These are phyloP conservation scores for Catharus fuscescens DNA, from an alignment of 2,113 vertebrate species.

Conservation along the genomic window DNA sequence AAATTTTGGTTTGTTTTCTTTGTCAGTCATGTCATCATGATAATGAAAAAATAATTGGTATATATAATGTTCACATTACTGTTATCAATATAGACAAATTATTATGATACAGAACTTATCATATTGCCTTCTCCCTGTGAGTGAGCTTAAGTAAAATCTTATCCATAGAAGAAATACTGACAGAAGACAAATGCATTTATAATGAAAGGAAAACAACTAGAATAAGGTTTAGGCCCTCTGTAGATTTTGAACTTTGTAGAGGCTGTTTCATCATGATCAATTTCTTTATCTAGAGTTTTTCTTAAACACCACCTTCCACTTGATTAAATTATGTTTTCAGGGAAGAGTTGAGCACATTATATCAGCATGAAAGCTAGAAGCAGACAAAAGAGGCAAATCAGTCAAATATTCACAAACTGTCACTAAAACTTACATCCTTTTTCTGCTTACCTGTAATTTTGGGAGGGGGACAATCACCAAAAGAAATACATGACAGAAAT, in stretches of 20 bases:
- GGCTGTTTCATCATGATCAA: conserved; percentile 32
- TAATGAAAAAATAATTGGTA: not conserved
- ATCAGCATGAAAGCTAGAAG: not conserved
- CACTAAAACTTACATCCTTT: not conserved
- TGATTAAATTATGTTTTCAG: not conserved
- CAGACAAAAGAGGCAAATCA: not conserved
- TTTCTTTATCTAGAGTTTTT: not conserved
- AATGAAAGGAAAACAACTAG: conserved; percentile 10
- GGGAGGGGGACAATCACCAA: not conserved
- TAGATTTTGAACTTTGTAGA: conserved; percentile 41
- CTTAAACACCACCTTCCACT: not conserved
- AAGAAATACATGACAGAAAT: not conserved
- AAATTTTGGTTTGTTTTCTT: not conserved
- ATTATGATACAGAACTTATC: not conserved
- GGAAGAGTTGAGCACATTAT: not conserved
- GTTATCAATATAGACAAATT: not conserved
- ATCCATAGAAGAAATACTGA: not conserved
- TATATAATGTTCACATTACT: not conserved
- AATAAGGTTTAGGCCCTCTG: conserved; percentile 8
- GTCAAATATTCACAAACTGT: not conserved
- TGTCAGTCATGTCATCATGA: not conserved
- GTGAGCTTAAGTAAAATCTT: not conserved
- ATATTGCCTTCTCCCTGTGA: not conserved
- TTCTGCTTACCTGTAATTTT: not conserved
- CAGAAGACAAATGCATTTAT: conserved; percentile 29